Base-by-base conservation (phyloP, 1,140 invertebrate species). In the Pseudomyrmex flavicornis region DNA sequence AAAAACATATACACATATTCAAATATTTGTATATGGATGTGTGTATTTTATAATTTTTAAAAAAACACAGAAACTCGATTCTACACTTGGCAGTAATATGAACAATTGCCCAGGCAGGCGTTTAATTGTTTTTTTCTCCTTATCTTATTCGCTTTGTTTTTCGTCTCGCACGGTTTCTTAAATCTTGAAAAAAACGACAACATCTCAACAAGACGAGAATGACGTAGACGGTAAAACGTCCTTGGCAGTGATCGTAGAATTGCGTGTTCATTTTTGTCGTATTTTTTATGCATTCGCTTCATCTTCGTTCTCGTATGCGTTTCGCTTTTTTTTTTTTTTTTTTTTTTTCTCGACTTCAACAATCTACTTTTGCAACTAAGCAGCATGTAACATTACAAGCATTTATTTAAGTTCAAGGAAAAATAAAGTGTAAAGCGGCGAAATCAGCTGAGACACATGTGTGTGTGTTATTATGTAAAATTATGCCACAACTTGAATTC, bases 161-260 rank as follows among this genome's bases (percentile, higher is more conserved):
- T 65, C 62, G 56, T 87, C 35, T 83, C 73, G 26, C 52, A 62
- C 59, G 20, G 66, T 79, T 35, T 70, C 26, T 84, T 59, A 52
- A 79, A 84, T 52, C 76, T 46, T 76, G 82, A 85, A 85, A 82
- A 82, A 84, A 85, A 90, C 82, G 79, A 84, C 70, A 44, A 83
- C 70, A 65, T 86, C 65, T 83, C 84, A 85, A 90, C 89, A 93
- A 87, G 85, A 91, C 82, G 85, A 91, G 90, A 93, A 87, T 83
- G 88, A 93, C 90, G 89, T 91, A 88, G 84, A 92, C 86, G 90
- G 80, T 89, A 89, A 35, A 92, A 93, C 91, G 90, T 91, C 89
- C 87, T 92, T 94, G 93, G 93, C 93, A 94, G 93, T 94, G 93
- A 93, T 92, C 89, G 91, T 92, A 93, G 86, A 93, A 93, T 92